These are phyloP conservation scores for Conopomorpha cramerella DNA, from an alignment of 1,140 invertebrate species.

Conservation along the genomic window DNA sequence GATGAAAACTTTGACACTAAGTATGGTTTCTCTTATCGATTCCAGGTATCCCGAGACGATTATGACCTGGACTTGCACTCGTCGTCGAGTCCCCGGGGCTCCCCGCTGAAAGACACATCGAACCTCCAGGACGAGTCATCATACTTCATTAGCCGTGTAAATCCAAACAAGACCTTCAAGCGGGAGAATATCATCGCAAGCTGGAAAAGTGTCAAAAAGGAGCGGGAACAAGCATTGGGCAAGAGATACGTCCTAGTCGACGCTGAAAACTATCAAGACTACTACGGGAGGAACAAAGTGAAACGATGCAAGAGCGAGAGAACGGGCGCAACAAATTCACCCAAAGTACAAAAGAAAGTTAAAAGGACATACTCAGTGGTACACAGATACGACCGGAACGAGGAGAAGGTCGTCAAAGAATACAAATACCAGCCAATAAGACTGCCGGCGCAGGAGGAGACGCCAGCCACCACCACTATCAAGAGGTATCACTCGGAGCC, in stretches of 20 bases:
- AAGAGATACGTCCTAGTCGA: conserved; percentile 43
- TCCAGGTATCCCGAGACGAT: conserved; percentile 49
- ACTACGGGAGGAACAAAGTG: conserved; percentile 45
- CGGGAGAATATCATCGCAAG: conserved; percentile 47
- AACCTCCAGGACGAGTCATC: conserved; percentile 46
- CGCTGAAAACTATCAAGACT: conserved; percentile 41
- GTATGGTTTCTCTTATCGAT: no score
- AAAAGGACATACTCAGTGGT: conserved; percentile 50
- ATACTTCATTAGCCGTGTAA: conserved; percentile 44
- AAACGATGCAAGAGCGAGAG: conserved; percentile 50
- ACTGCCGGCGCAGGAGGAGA: conserved; percentile 12
- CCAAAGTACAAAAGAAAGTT: conserved; percentile 33
- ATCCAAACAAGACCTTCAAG: conserved; percentile 49
- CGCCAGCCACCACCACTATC: conserved; percentile 13
- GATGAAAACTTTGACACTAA: no score
- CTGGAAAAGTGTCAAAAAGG: conserved; percentile 48
- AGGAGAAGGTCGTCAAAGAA: conserved; percentile 48
- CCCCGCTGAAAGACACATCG: conserved; percentile 45
- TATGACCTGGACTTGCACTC: conserved; percentile 46
- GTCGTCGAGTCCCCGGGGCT: conserved; percentile 39
- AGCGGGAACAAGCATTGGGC: conserved; percentile 42
- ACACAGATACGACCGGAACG: conserved; percentile 45
- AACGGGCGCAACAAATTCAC: conserved; percentile 19
- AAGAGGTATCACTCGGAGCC: conserved; percentile 42
- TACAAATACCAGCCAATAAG: conserved; percentile 44